These are phyloP conservation scores for Myrmecobius fasciatus DNA, from an alignment of 2,113 vertebrate species.

Conservation along the genomic window DNA sequence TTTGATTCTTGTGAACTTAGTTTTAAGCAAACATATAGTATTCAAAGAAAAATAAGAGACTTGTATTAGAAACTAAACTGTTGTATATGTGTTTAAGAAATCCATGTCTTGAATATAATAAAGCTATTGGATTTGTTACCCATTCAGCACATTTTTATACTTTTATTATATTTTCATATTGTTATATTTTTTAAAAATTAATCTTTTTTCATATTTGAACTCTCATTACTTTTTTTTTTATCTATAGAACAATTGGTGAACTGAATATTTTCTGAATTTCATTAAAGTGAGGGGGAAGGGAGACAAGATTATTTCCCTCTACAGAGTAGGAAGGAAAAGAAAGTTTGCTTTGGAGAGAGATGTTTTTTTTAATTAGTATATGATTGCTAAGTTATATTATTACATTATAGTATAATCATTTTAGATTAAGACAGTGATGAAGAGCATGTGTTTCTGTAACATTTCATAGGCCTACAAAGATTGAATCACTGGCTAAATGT, in stretches of 20 bases:
- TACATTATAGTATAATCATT: neutral
- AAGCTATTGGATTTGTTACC: neutral
- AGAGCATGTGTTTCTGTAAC: neutral
- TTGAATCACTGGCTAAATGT: neutral
- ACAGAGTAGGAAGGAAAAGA: neutral
- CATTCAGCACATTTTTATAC: neutral
- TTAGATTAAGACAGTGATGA: neutral
- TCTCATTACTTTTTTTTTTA: neutral
- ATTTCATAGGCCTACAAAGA: neutral
- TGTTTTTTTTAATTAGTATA: neutral
- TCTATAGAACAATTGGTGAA: neutral
- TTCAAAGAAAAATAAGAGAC: neutral
- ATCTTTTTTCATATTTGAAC: neutral
- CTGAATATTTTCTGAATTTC: conserved; percentile 9
- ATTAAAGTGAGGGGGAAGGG: neutral
- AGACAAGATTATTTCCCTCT: neutral
- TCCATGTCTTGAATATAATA: neutral
- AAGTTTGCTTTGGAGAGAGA: neutral
- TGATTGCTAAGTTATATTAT: neutral
- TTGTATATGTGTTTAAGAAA: neutral
- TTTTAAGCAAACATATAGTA: neutral
- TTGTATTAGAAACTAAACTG: neutral
- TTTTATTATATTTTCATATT: neutral
- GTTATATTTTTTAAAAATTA: neutral
- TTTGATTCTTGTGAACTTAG: neutral